Conservation (phyloP, 2,888 invertebrate genomes). For the Catocala nupta region DNA sequence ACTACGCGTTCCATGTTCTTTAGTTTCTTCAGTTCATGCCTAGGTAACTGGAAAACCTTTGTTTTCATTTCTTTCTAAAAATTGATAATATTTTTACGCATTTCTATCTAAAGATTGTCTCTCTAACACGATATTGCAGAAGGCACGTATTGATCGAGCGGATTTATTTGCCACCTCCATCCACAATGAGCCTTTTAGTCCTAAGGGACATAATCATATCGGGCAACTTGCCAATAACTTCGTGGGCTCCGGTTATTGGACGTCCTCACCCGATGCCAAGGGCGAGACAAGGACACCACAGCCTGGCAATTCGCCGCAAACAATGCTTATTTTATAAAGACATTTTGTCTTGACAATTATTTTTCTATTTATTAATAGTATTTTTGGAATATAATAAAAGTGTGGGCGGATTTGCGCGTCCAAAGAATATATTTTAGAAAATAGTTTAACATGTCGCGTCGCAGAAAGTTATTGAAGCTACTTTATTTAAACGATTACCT, state of each 20-base stretch:
- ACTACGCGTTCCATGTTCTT: too few species aligned
- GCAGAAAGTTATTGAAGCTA: too few species aligned
- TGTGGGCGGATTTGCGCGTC: too few species aligned
- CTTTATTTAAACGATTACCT: too few species aligned
- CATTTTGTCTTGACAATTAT: not conserved
- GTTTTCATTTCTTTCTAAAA: not conserved
- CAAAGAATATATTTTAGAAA: too few species aligned
- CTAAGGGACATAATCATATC: slow-evolving; percentile 52
- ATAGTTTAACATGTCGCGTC: too few species aligned
- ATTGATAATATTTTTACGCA: too few species aligned
- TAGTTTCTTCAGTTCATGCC: too few species aligned
- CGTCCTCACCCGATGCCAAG: slow-evolving; percentile 53
- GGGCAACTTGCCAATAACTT: slow-evolving; percentile 65
- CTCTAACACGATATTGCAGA: not conserved
- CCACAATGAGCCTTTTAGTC: slow-evolving; percentile 42
- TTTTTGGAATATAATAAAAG: not conserved
- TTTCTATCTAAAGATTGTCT: too few species aligned
- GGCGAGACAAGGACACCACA: slow-evolving; percentile 47
- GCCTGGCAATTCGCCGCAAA: slow-evolving; percentile 2
- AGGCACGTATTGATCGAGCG: slow-evolving; percentile 32
- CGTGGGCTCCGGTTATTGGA: slow-evolving; percentile 50
- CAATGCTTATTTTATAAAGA: not conserved
- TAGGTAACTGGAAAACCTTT: not conserved
- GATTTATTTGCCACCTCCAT: slow-evolving; percentile 36
- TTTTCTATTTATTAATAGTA: not conserved